These are phyloP conservation scores for Drosophila willistoni DNA, from an alignment of 1,140 invertebrate species.

Conservation along the genomic window DNA sequence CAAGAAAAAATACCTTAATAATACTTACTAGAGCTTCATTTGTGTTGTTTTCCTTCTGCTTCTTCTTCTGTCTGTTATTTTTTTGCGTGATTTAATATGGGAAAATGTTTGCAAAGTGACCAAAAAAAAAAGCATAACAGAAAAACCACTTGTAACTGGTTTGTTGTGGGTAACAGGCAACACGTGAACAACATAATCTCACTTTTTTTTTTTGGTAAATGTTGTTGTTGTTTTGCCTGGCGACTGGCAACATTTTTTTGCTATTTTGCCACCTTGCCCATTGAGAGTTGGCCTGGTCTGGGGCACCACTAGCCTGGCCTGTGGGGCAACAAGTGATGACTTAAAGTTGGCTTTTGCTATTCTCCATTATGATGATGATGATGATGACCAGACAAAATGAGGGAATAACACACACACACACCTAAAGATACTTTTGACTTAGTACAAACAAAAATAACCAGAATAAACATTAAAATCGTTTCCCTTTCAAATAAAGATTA, in stretches of 20 bases:
- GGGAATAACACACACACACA: background rate
- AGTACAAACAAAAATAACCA: constrained; percentile 1
- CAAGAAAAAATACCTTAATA: constrained; percentile 16
- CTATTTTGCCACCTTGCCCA: constrained; percentile 34
- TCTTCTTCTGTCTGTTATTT: constrained; percentile 32
- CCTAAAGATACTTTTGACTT: background rate
- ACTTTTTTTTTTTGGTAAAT: constrained; percentile 10
- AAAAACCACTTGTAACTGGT: constrained; percentile 20
- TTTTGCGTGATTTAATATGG: constrained; percentile 63
- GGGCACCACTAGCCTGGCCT: background rate
- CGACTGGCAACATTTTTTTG: constrained; percentile 34
- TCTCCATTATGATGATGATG: constrained; percentile 7
- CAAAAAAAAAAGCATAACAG: constrained; percentile 22
- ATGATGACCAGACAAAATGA: background rate
- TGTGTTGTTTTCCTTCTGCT: constrained; percentile 15
- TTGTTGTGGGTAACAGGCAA: background rate
- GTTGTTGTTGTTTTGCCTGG: constrained; percentile 19
- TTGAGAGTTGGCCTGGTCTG: constrained; percentile 15
- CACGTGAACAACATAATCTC: constrained; percentile 58
- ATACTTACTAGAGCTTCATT: constrained; percentile 42
- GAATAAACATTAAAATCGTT: background rate
- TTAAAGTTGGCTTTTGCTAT: background rate
- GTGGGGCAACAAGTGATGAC: constrained; percentile 55
- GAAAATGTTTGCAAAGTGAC: constrained; percentile 49
- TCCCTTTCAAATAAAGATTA: background rate